phyloP scores from a whole-genome alignment of 2,797 vertebrate genomes.

The Squalus acanthias region DNA sequence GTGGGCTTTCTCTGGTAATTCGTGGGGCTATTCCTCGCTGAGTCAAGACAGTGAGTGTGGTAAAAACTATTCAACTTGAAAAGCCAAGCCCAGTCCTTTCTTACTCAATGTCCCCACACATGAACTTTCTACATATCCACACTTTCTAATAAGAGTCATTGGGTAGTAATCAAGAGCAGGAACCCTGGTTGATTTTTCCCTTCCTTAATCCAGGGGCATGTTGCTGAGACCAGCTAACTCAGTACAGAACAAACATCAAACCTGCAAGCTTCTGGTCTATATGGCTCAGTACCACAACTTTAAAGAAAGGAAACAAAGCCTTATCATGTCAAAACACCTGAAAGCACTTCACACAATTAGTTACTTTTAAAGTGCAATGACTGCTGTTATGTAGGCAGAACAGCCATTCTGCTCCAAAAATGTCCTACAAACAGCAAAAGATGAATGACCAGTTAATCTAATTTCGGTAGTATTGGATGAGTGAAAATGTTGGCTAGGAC shows the following conservation, averaged over 20 bases:
- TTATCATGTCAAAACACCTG: not conserved
- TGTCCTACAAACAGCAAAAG: not conserved
- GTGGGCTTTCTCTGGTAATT: not conserved
- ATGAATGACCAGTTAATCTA: not conserved
- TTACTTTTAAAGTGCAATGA: not conserved
- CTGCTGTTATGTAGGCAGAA: not conserved
- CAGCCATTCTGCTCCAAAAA: not conserved
- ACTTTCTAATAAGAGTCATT: not conserved
- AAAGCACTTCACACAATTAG: not conserved
- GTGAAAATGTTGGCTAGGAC: not conserved
- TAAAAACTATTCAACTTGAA: not conserved
- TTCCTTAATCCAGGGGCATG: not conserved
- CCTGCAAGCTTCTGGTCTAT: not conserved
- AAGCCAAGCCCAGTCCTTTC: not conserved
- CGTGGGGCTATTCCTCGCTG: not conserved
- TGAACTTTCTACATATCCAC: not conserved
- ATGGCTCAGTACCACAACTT: not conserved
- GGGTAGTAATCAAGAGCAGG: not conserved
- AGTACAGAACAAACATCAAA: not conserved
- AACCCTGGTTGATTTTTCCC: not conserved
- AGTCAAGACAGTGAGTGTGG: not conserved
- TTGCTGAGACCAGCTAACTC: not conserved
- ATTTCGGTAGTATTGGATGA: not conserved
- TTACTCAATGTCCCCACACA: not conserved
- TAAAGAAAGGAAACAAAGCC: not conserved